phyloP scores from a whole-genome alignment of 2,888 invertebrate species.

The Lasioglossum figueresi region DNA sequence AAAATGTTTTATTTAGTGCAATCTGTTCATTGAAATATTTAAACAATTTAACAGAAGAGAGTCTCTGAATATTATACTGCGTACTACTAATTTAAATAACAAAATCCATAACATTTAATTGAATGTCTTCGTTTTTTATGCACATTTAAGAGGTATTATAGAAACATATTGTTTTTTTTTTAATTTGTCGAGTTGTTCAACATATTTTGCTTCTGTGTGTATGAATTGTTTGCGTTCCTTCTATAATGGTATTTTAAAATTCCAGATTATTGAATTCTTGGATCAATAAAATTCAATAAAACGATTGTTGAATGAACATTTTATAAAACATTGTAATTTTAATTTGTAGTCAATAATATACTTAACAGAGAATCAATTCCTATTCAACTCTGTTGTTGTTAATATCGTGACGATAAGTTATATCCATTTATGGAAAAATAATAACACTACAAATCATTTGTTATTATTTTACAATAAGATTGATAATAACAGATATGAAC shows the following conservation, averaged over 20 bases:
- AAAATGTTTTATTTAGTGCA: too few relatives aligned
- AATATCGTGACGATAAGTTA: not conserved
- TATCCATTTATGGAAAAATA: not conserved
- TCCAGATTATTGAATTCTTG: not conserved
- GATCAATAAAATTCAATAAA: not conserved
- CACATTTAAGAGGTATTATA: too few relatives aligned
- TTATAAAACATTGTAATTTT: not conserved
- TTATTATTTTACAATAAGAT: not conserved
- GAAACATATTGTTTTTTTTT: too few relatives aligned
- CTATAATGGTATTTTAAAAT: not conserved
- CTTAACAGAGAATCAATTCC: not conserved
- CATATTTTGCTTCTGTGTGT: too few relatives aligned
- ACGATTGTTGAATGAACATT: not conserved
- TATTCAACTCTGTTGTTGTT: not conserved
- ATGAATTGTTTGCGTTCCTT: not conserved
- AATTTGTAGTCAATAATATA: not conserved
- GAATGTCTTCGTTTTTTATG: too few relatives aligned
- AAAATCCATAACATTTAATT: too few relatives aligned
- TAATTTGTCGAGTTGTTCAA: too few relatives aligned
- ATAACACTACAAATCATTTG: not conserved
- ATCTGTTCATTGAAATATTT: too few relatives aligned
- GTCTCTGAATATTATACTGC: too few relatives aligned
- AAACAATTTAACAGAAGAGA: too few relatives aligned
- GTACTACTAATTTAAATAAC: too few relatives aligned
- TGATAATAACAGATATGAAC: not conserved